Base-by-base conservation (phyloP, 2,797 vertebrate species). In the Peromyscus attwateri region DNA sequence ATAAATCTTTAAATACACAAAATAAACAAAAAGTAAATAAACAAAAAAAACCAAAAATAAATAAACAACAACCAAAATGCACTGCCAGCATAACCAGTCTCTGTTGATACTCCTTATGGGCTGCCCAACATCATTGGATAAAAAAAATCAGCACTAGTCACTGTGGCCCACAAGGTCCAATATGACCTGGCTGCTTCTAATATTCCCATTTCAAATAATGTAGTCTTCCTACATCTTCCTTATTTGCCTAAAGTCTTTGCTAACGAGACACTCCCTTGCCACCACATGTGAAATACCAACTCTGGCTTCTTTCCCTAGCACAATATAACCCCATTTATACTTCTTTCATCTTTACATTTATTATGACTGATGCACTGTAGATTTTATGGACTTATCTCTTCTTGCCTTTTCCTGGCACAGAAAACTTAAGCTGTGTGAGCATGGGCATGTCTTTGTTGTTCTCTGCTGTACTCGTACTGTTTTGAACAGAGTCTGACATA, bases 61-160 rank as follows among this genome's bases (percentile, higher is more conserved):
- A n/a, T n/a, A n/a, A n/a, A n/a, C n/a, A n/a, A n/a, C n/a, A n/a
- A n/a, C 76, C 34, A 14, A 27, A 71, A 29, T 5, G 27, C 23
- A 29, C 19, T 1, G 3, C 31, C 21, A 11, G 25, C 14, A 0
- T 0, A 0, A 49, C 34, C 21, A 0, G 17, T 17, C 25, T 40
- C 34, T 12, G 29, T 16, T 73, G 21, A 23, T n/a, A 40, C 31
- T 31, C 76, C 34, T 55, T 60, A 1, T 3, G 7, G 37, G 25
- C 55, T 40, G 11, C 6, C 49, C 49, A n/a, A 57, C n/a, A 34
- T 5, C 0, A 0, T 2, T 46, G 40, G n/a, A 21, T 14, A 70
- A 70, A 2, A 2, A 11, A 87, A 49, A 25, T 23, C 21, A 70
- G 29, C 3, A 10, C n/a, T 75, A 25, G 2, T 23, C 3, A 13